Percentiles rank a stretch among this genome's conserved stretches.
phyloP scores from a whole-genome alignment of 53 echinoderm and acorn worm species.

The Glandiceps talaboti region DNA sequence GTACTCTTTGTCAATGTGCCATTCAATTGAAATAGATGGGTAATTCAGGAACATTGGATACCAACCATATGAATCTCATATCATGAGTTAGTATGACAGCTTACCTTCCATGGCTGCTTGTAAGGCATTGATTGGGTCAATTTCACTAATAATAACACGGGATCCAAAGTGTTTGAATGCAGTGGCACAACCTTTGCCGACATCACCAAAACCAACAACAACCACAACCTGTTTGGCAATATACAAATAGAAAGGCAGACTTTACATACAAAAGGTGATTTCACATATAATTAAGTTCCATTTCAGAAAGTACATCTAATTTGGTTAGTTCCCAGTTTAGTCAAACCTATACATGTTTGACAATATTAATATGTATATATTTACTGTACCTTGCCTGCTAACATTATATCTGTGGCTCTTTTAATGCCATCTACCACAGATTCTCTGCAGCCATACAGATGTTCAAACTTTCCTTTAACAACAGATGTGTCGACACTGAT shows the following conservation, averaged over 20 bases:
- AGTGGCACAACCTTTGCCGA: neutral
- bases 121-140: neutral
- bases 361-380: too few relatives aligned
- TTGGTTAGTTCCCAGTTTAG: too few relatives aligned
- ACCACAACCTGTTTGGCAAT: neutral
- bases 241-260: too few relatives aligned
- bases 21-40: too few relatives aligned
- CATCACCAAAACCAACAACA: neutral
- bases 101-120: conserved; percentile 6
- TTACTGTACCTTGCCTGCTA: neutral
- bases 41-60: too few relatives aligned
- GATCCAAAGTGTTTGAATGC: neutral
- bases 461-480: neutral
- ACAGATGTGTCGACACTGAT: conserved; percentile 5
- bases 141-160: neutral
- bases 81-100: neutral
- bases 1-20: too few relatives aligned
- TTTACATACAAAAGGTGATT: too few relatives aligned
- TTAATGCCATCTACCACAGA: neutral
- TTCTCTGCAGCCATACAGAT: neutral
- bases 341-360: too few relatives aligned
- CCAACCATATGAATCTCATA: too few relatives aligned
- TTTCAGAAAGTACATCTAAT: too few relatives aligned
- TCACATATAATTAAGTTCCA: too few relatives aligned
- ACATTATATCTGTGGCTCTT: neutral